These are phyloP conservation scores for Polyodon spathula DNA, from an alignment of 2,113 vertebrate genomes.

Conservation along the genomic window DNA sequence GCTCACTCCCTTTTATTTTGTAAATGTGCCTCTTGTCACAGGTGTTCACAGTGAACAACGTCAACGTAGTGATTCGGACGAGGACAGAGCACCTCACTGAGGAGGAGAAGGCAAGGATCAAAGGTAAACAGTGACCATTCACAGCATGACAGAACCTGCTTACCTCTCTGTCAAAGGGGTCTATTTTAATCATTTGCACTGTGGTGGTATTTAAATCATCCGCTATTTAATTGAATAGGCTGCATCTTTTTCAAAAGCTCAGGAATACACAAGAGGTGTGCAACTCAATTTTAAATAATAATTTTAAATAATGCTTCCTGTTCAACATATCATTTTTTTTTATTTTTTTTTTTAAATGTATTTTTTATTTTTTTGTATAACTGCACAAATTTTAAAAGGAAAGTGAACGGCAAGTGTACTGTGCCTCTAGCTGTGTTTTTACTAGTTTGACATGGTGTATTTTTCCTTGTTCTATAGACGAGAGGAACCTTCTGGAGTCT, in stretches of 20 bases:
- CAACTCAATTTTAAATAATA: no score
- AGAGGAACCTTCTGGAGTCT: conserved; percentile 84
- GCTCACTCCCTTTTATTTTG: conserved; percentile 10
- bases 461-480: conserved; percentile 50
- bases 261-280: no score
- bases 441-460: neutral
- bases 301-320: no score
- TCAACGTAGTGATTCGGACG: conserved; percentile 85
- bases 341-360: no score
- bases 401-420: no score
- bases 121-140: conserved; percentile 58
- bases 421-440: neutral
- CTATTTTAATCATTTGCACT: no score
- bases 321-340: no score
- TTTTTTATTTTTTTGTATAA: no score
- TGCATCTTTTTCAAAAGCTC: no score
- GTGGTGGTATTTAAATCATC: no score
- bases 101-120: conserved; percentile 88
- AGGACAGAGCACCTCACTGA: conserved; percentile 92
- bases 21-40: conserved; percentile 30
- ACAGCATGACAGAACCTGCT: neutral
- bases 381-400: no score
- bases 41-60: conserved; percentile 94
- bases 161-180: neutral
- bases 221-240: no score